A percentile compares a stretch with the other conserved stretches of the same genome.
Conservation (phyloP, 2,113 vertebrate genomes). For the Athene cunicularia region DNA sequence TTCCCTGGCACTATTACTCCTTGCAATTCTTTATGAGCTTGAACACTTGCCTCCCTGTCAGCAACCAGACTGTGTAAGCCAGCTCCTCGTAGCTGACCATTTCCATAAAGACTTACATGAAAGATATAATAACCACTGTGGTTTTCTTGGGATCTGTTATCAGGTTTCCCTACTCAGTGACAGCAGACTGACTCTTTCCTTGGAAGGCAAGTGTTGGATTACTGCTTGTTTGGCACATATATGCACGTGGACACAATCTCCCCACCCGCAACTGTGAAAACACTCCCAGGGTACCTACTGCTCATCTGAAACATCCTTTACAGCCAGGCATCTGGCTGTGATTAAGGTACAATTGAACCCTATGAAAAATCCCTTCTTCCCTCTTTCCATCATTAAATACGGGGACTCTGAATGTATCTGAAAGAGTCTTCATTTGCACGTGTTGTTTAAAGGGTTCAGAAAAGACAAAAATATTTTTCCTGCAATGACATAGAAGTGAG, state of each 20-base stretch:
- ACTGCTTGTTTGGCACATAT: neutral
- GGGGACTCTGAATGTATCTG: neutral
- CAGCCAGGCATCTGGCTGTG: neutral
- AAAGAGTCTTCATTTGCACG: neutral
- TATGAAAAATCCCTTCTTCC: neutral
- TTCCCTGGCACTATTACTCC: neutral
- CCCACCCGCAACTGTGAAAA: neutral
- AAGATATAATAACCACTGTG: neutral
- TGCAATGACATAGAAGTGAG: accelerated
- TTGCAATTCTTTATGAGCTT: neutral
- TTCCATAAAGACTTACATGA: neutral
- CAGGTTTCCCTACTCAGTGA: neutral
- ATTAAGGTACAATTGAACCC: neutral
- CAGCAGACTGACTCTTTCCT: neutral
- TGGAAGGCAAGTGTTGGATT: neutral
- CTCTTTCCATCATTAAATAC: neutral
- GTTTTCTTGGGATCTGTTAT: neutral
- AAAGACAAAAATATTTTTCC: neutral
- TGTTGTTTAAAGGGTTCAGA: neutral
- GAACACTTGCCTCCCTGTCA: neutral
- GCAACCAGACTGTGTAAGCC: neutral
- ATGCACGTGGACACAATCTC: neutral
- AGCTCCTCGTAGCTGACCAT: neutral
- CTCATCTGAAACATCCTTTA: neutral
- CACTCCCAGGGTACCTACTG: accelerated